A percentile compares a stretch with the other conserved stretches of the same genome.
Conservation (phyloP, 2,113 vertebrate species). For the Tragelaphus buxtoni region DNA sequence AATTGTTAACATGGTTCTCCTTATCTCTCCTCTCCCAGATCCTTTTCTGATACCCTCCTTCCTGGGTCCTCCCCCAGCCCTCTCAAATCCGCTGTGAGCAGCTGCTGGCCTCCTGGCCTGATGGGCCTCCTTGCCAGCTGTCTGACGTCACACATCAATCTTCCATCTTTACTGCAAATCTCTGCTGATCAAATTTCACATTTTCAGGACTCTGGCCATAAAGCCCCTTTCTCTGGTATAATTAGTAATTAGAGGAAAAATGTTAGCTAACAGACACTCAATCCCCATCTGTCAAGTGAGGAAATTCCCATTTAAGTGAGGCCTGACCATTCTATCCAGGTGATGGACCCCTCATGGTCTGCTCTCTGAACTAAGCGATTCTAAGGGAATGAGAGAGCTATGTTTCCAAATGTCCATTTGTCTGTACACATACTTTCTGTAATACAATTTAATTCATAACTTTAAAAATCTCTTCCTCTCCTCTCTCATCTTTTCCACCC, state of each 20-base stretch:
- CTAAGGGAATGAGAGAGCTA: neutral
- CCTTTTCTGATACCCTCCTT: slow-evolving; percentile 41
- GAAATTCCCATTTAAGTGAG: slow-evolving; percentile 73
- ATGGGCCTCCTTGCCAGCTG: slow-evolving; percentile 77
- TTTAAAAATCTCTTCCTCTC: neutral
- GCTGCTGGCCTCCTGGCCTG: slow-evolving; percentile 76
- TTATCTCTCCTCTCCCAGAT: slow-evolving; percentile 12
- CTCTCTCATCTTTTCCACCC: neutral
- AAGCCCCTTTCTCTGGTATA: slow-evolving; percentile 80
- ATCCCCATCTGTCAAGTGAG: slow-evolving; percentile 85
- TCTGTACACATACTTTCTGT: neutral
- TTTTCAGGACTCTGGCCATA: slow-evolving; percentile 75
- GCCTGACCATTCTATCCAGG: slow-evolving; percentile 51
- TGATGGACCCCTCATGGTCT: slow-evolving; percentile 3
- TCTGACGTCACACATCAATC: slow-evolving; percentile 85
- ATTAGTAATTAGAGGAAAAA: slow-evolving; percentile 85
- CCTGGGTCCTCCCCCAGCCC: neutral
- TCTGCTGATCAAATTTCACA: slow-evolving; percentile 82
- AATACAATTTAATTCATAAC: slow-evolving; percentile 36
- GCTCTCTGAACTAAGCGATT: slow-evolving; percentile 14
- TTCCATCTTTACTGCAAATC: slow-evolving; percentile 83
- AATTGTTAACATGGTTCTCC: slow-evolving; percentile 62
- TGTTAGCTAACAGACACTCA: slow-evolving; percentile 87
- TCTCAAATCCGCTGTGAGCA: slow-evolving; percentile 68
- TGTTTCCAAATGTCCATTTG: slow-evolving; percentile 21